Conservation (phyloP, 2,888 invertebrate species). For the Ophion obscuratus region DNA sequence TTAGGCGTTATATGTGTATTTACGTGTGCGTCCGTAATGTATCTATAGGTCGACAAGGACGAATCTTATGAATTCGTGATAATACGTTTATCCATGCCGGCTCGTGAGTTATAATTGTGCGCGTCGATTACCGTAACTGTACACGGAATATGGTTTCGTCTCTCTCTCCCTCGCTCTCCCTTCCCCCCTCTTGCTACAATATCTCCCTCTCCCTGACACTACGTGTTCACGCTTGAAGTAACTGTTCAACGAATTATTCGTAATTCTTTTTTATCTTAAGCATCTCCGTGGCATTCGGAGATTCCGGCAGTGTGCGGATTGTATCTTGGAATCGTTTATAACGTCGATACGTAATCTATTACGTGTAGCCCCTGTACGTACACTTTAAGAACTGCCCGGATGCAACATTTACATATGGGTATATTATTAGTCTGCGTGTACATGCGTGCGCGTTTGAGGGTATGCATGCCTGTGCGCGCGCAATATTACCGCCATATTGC, state of each 20-base stretch:
- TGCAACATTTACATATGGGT: neutral
- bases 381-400: neutral
- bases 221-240: constrained; percentile 52
- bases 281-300: constrained; percentile 43
- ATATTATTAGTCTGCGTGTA: neutral
- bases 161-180: neutral
- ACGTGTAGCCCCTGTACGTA: neutral
- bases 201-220: constrained; percentile 1
- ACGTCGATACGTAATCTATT: constrained; percentile 42
- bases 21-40: neutral
- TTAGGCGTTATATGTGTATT: constrained; percentile 12
- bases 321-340: constrained; percentile 44
- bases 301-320: constrained; percentile 36
- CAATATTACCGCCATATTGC: constrained; percentile 32
- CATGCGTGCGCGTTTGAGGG: neutral
- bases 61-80: constrained; percentile 61
- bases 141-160: constrained; percentile 44
- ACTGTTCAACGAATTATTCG: constrained; percentile 64
- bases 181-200: neutral
- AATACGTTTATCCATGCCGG: constrained; percentile 55
- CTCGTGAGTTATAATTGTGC: constrained; percentile 58
- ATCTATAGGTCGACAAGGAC: constrained; percentile 60
- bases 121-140: constrained; percentile 64
- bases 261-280: constrained; percentile 47
- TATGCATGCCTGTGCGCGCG: neutral